Base-by-base conservation (phyloP, 2,888 invertebrate genomes). In the Cryptocephalus primarius region DNA sequence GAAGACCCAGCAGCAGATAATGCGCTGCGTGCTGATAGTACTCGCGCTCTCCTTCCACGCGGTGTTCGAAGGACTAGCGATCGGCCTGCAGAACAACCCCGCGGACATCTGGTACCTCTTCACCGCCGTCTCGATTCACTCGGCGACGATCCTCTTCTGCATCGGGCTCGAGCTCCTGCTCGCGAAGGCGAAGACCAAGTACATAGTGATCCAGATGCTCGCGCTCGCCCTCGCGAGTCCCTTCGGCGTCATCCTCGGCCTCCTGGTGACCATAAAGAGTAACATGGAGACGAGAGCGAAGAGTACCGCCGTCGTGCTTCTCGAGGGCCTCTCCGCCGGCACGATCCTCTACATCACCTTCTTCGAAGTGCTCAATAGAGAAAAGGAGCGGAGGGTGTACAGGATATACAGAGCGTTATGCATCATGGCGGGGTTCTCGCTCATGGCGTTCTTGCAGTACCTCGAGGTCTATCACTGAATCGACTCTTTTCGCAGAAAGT, bases 1-100 rank as follows among this genome's bases (percentile, higher is more conserved):
- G 9, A 62, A 62, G 44, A 59, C 62, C 3, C 60, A 64, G 36
- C 66, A 69, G 48, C 68, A 69, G 50, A 55, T 68, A 10, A 54
- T 71, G 50, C 61, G 73, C 34, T 69, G 70, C 46, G 57, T 72
- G 39, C 59, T 75, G 12, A 66, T 73, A 39, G 68, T 73, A 39
- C 53, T 73, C 11, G 76, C 77, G 1, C 63, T 77, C 48, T 74
- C 75, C 1, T 69, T 75, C 48, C 77, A 77, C 58, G 73, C 75
- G 1, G 60, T 76, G 43, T 74, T 77, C 51, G 77, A 77, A 62
- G 77, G 77, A 4, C 59, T 77, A 45, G 73, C 76, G 1, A 73
- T 75, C 43, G 75, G 77, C 8, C 59, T 76, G 8, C 75, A 75
- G 55, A 60, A 62, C 33, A 68, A 67, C 2, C 55, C 62, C 6